These are phyloP conservation scores for Masnerella sp. DNA, from an alignment of 2,888 invertebrate genomes.

Conservation along the genomic window DNA sequence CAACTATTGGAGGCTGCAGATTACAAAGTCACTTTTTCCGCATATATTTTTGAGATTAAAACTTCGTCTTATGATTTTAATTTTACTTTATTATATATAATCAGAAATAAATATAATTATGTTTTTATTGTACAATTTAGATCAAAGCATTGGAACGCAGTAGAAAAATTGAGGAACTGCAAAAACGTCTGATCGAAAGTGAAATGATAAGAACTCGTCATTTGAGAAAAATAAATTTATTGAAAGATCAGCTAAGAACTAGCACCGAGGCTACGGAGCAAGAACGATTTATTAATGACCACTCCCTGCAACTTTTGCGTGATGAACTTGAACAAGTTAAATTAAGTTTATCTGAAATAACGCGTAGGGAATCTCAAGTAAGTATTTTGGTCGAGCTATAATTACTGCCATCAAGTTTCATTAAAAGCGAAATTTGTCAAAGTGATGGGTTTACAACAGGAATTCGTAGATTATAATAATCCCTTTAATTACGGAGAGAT, in stretches of 20 bases:
- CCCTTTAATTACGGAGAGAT: too few species aligned
- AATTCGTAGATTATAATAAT: too few species aligned
- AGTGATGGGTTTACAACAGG: too few species aligned
- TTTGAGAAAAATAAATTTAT: conserved; percentile 84
- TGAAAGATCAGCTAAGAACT: conserved; percentile 85
- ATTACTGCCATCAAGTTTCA: too few species aligned
- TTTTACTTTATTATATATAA: too few species aligned
- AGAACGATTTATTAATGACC: conserved; percentile 84
- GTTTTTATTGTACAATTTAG: too few species aligned
- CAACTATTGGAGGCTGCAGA: conserved; percentile 92
- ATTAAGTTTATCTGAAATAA: conserved; percentile 85
- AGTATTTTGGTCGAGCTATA: too few species aligned
- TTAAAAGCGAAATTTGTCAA: too few species aligned
- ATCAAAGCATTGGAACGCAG: conserved; percentile 90
- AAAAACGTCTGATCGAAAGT: conserved; percentile 88
- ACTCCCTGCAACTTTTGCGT: conserved; percentile 84
- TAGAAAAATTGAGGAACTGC: conserved; percentile 89
- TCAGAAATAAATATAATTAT: too few species aligned
- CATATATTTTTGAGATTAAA: background rate
- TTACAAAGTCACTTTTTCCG: conserved; percentile 83
- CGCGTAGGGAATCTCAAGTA: conserved; percentile 86
- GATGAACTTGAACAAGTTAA: conserved; percentile 88
- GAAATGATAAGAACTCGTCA: conserved; percentile 87
- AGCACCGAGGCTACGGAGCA: conserved; percentile 84
- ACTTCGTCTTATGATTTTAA: too few species aligned